A percentile compares a stretch with the other conserved stretches of the same genome.
Evolutionary conservation across 2,888 invertebrate genomes (phyloP).

Genomic region (Xylota sylvarum): DNA sequence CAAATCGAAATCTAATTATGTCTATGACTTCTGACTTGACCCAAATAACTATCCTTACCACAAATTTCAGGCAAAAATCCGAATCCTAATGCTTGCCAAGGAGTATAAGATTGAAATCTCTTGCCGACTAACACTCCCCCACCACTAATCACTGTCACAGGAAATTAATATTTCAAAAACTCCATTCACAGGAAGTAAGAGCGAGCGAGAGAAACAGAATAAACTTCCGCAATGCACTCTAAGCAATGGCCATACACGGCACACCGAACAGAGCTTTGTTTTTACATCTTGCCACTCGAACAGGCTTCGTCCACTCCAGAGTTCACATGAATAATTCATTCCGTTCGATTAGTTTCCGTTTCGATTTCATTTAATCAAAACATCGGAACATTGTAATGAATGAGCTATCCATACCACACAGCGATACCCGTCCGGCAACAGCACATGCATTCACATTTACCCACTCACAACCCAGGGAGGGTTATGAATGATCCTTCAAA

Average conservation of each 20-base stretch:
- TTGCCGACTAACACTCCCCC: slow-evolving; percentile 8
- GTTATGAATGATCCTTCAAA: slow-evolving; percentile 67
- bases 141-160: slow-evolving; percentile 69
- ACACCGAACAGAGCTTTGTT: slow-evolving; percentile 48
- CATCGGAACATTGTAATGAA: slow-evolving; percentile 76
- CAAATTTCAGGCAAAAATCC: neutral
- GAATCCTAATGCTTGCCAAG: neutral
- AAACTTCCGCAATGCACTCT: slow-evolving; percentile 41
- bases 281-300: slow-evolving; percentile 64
- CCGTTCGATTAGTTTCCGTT: slow-evolving; percentile 77
- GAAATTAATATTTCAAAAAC: slow-evolving; percentile 73
- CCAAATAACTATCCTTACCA: neutral
- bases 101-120: neutral
- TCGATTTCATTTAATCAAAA: slow-evolving; percentile 77
- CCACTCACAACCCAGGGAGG: slow-evolving; percentile 17
- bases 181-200: neutral
- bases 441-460: neutral
- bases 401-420: slow-evolving; percentile 54
- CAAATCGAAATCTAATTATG: neutral
- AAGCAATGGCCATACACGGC: slow-evolving; percentile 3
- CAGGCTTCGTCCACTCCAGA: slow-evolving; percentile 70
- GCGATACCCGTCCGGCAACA: neutral
- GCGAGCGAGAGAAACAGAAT: neutral
- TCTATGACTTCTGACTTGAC: neutral
- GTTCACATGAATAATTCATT: slow-evolving; percentile 77